phyloP scores from a whole-genome alignment of 1,140 invertebrate species.

The Manduca sexta region DNA sequence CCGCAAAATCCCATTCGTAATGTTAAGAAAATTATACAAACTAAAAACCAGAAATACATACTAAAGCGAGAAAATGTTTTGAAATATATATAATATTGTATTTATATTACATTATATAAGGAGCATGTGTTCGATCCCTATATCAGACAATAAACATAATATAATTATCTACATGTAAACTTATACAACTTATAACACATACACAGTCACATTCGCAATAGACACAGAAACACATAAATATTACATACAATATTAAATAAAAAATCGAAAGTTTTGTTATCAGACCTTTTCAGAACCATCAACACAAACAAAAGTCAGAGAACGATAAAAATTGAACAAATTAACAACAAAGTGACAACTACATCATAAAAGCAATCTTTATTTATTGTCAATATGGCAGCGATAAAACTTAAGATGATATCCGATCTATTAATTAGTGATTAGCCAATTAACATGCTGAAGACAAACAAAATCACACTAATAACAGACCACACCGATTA shows the following conservation, averaged over 20 bases:
- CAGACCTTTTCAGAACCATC: too few species aligned
- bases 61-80: background rate
- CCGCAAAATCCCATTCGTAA: background rate
- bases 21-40: background rate
- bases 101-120: background rate
- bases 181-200: too few species aligned
- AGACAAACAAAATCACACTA: conserved; percentile 40
- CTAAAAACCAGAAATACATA: too few species aligned
- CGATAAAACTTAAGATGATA: conserved; percentile 19
- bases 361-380: conserved; percentile 8
- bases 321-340: conserved; percentile 6
- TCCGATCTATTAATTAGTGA: conserved; percentile 40
- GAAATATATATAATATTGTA: background rate
- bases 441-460: conserved; percentile 57
- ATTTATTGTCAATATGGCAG: conserved; percentile 9
- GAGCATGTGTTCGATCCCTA: too few species aligned
- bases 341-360: conserved; percentile 9
- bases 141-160: too few species aligned
- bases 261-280: too few species aligned
- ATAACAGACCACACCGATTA: conserved; percentile 53
- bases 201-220: too few species aligned
- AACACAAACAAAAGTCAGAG: too few species aligned
- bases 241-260: too few species aligned
- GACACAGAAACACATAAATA: conserved; percentile 1
- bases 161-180: too few species aligned